phyloP scores from a whole-genome alignment of 2,797 vertebrate species.

The Acomys russatus region DNA sequence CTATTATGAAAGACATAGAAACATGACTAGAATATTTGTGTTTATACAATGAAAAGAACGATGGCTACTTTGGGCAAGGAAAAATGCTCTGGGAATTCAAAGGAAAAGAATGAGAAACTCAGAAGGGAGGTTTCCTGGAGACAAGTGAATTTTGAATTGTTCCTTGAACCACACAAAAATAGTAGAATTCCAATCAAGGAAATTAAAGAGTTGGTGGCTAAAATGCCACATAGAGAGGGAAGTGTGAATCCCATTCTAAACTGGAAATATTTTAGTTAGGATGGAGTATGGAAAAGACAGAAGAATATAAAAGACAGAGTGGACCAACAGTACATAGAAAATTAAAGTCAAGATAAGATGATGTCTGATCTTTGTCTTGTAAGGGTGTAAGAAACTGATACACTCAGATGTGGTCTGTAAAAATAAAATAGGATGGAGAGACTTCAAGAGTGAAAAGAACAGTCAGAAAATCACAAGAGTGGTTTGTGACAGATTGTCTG shows the following conservation, averaged over 20 bases:
- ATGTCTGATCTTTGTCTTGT: slow-evolving; percentile 28
- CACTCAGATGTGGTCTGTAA: background rate
- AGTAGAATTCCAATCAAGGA: background rate
- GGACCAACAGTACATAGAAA: background rate
- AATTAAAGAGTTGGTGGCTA: background rate
- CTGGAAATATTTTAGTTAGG: background rate
- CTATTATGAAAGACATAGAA: background rate
- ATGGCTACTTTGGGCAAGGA: background rate
- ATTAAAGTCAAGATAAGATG: background rate
- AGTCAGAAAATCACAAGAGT: background rate
- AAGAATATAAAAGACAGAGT: slow-evolving; percentile 26
- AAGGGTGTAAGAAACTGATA: background rate
- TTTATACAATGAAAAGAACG: background rate
- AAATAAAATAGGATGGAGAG: background rate
- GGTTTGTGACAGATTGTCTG: background rate
- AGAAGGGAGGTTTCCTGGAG: background rate
- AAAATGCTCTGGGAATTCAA: background rate
- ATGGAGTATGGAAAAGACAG: background rate
- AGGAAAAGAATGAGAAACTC: background rate
- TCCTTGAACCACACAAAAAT: background rate
- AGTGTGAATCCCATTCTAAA: background rate
- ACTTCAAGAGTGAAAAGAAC: background rate
- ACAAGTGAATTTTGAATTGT: background rate
- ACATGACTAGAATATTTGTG: background rate
- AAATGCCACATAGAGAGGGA: background rate